Conservation (phyloP, 2,113 vertebrate species). For the Pyrgilauda ruficollis region DNA sequence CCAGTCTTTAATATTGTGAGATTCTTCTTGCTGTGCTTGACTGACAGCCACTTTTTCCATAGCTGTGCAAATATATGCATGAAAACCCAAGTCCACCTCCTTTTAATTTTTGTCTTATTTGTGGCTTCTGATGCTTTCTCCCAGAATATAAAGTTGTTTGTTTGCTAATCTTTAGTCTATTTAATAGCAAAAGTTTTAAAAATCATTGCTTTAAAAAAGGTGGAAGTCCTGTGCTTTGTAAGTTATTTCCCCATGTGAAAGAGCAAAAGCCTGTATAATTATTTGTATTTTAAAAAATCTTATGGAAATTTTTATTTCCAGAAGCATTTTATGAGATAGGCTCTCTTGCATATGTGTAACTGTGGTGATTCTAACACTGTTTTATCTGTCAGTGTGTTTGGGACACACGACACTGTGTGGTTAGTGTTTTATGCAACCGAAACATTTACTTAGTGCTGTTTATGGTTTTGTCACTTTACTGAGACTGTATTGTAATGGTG, state of each 20-base stretch:
- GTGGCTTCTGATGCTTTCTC: neutral
- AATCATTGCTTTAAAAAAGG: neutral
- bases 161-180: neutral
- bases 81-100: neutral
- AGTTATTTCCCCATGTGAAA: neutral
- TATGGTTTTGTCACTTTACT: neutral
- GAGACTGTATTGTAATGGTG: neutral
- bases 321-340: neutral
- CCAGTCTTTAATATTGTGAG: neutral
- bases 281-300: neutral
- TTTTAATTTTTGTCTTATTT: neutral
- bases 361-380: neutral
- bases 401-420: neutral
- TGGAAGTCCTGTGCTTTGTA: neutral
- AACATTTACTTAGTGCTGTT: neutral
- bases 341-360: neutral
- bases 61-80: neutral
- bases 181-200: neutral
- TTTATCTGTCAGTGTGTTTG: neutral
- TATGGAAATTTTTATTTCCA: neutral
- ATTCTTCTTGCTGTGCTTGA: neutral
- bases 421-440: neutral
- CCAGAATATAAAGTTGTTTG: neutral
- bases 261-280: neutral
- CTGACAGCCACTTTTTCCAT: neutral